Conservation (phyloP, 1,140 invertebrate genomes). For the Leptinotarsa lineolata region DNA sequence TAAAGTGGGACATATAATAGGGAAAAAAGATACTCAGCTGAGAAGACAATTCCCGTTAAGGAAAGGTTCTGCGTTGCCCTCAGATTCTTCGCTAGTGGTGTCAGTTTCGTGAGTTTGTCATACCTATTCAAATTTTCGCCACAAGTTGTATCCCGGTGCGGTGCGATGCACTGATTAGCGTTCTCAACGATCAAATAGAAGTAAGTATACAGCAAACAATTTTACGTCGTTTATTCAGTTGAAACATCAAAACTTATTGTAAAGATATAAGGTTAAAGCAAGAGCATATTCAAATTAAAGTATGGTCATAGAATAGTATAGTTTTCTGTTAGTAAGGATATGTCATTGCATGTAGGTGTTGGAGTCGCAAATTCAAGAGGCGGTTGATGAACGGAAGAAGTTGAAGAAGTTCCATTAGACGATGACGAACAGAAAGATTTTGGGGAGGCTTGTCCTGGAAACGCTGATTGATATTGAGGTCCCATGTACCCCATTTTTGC, state of each 20-base stretch:
- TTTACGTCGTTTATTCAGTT: neutral
- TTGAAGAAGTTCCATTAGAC: no score
- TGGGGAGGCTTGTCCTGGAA: neutral
- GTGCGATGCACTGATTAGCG: neutral
- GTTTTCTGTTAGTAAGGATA: neutral
- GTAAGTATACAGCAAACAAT: neutral
- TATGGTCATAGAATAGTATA: neutral
- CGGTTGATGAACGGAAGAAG: neutral
- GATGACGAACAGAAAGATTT: no score
- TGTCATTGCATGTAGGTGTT: neutral
- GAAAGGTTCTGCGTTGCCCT: conserved; percentile 5
- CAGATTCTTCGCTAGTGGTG: conserved; percentile 7
- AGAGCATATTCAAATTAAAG: neutral
- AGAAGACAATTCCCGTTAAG: neutral
- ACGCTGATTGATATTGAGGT: neutral
- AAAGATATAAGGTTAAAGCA: neutral
- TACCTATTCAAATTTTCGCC: neutral
- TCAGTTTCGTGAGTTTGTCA: neutral
- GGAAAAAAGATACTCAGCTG: no score
- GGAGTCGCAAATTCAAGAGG: neutral
- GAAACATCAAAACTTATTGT: conserved; percentile 1
- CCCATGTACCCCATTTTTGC: neutral
- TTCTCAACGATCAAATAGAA: neutral
- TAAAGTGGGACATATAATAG: no score
- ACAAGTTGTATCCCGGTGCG: neutral